phyloP scores from a whole-genome alignment of 2,888 invertebrate species.

The Scaptomyza caliginosa region DNA sequence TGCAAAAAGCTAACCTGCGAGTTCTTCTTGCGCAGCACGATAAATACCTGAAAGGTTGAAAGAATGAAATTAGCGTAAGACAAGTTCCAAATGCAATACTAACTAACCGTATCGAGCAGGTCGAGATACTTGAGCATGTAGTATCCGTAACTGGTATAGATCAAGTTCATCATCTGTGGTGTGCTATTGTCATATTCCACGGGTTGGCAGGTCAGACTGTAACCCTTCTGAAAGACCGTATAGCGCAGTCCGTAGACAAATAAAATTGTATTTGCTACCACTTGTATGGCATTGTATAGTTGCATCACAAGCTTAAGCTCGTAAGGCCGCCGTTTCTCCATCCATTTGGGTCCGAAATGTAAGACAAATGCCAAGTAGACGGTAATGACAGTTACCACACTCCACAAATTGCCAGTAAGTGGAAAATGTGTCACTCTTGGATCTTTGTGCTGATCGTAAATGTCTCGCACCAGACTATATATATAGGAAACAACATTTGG shows the following conservation, averaged over 20 bases:
- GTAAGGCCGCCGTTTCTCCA: slow-evolving; percentile 88
- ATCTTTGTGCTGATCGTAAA: slow-evolving; percentile 63
- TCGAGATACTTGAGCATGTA: slow-evolving; percentile 89
- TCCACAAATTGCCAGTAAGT: slow-evolving; percentile 88
- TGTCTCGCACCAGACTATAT: slow-evolving; percentile 56
- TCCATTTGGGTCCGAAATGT: slow-evolving; percentile 89
- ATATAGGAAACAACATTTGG: slow-evolving; percentile 70
- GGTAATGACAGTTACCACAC: slow-evolving; percentile 85
- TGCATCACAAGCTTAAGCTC: slow-evolving; percentile 88
- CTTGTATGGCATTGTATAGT: slow-evolving; percentile 88
- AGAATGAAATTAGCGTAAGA: not conserved
- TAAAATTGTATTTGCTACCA: slow-evolving; percentile 61
- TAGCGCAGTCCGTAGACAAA: slow-evolving; percentile 65
- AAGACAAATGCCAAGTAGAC: slow-evolving; percentile 89
- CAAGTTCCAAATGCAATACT: not conserved
- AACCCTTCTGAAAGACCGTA: slow-evolving; percentile 70
- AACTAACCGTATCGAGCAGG: slow-evolving; percentile 88
- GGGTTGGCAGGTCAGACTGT: slow-evolving; percentile 78
- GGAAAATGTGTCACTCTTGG: slow-evolving; percentile 87
- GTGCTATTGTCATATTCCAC: slow-evolving; percentile 69
- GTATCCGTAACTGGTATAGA: slow-evolving; percentile 86
- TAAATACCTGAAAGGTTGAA: slow-evolving; percentile 85
- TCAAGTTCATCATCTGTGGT: slow-evolving; percentile 83
- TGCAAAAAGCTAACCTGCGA: slow-evolving; percentile 93
- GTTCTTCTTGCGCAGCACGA: slow-evolving; percentile 91